Conservation (phyloP, 2,888 invertebrate species). For the Drosophila nigricruria region DNA sequence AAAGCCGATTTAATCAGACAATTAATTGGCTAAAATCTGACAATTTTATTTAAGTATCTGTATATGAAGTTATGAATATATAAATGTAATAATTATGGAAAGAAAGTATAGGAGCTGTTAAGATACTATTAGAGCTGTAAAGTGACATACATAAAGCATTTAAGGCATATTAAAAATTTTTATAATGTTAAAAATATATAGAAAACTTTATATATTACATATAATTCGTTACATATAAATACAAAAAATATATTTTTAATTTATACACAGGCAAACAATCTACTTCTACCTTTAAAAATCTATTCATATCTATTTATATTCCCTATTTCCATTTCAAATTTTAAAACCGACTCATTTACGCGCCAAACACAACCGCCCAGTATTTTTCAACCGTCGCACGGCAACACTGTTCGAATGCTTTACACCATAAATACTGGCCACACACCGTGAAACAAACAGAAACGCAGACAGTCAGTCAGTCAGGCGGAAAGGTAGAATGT, state of each 20-base stretch:
- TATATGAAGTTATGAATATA: background rate
- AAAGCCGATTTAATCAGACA: slow-evolving; percentile 2
- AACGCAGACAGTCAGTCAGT: background rate
- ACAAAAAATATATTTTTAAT: background rate
- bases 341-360: slow-evolving; percentile 21
- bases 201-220: too few species aligned
- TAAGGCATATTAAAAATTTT: too few species aligned
- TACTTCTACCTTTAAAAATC: accelerated
- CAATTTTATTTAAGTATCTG: background rate
- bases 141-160: background rate
- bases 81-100: background rate
- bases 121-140: background rate
- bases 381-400: slow-evolving; percentile 50
- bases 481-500: background rate
- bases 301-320: too few species aligned
- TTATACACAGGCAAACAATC: background rate
- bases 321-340: background rate
- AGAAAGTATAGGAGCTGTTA: background rate
- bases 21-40: background rate
- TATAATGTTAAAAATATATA: too few species aligned
- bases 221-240: too few species aligned
- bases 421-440: slow-evolving; percentile 52
- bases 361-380: slow-evolving; percentile 28
- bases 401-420: slow-evolving; percentile 50
- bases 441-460: background rate